Conservation (phyloP, 2,113 vertebrate genomes). For the Centropus unirufus region DNA sequence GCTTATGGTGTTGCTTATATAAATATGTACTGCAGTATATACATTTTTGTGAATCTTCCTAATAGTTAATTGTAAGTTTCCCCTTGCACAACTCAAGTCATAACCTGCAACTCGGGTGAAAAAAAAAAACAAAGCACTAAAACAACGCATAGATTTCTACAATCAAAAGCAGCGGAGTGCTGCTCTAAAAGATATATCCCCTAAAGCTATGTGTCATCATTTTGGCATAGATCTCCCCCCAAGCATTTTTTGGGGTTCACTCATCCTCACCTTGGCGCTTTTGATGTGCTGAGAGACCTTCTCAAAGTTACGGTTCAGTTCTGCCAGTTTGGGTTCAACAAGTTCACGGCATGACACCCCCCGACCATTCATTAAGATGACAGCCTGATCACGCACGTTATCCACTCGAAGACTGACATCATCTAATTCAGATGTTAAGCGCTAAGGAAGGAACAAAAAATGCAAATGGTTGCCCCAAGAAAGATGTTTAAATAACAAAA, state of each 20-base stretch:
- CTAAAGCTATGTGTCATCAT: not conserved
- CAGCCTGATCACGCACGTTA: constrained; percentile 88
- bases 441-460: constrained; percentile 71
- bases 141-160: not conserved
- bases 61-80: not conserved
- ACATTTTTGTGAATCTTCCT: not conserved
- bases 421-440: constrained; percentile 86
- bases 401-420: constrained; percentile 87
- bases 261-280: constrained; percentile 83
- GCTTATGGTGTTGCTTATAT: not conserved
- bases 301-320: constrained; percentile 92
- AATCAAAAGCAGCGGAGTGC: not conserved
- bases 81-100: not conserved
- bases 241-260: not conserved
- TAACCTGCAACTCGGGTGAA: not conserved
- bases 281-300: constrained; percentile 95
- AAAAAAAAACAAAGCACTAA: not conserved
- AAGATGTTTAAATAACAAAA: not conserved
- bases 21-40: not conserved
- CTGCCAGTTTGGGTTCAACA: constrained; percentile 91
- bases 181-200: not conserved
- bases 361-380: constrained; percentile 88
- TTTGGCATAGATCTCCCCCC: not conserved
- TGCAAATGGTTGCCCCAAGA: not conserved
- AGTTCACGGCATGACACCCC: constrained; percentile 86